Percentiles rank a stretch among this genome's conserved stretches.
Conservation (phyloP, 2,113 vertebrate species). For the Oenanthe oenanthe region DNA sequence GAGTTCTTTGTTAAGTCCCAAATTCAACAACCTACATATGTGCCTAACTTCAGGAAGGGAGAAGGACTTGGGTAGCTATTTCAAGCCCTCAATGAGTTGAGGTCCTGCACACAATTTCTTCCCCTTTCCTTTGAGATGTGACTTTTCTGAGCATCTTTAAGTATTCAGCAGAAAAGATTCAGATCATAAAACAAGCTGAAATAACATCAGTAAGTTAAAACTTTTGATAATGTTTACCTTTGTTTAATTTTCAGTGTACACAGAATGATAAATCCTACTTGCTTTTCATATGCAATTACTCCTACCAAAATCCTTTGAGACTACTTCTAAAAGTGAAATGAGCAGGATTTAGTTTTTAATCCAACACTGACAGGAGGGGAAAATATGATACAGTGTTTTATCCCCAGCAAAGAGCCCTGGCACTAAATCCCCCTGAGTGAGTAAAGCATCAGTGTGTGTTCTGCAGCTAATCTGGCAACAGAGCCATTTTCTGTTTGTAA, state of each 20-base stretch:
- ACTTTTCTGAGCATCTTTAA: not conserved
- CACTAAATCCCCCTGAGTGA: not conserved
- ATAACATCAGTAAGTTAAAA: not conserved
- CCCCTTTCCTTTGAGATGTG: not conserved
- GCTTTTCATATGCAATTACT: conserved; percentile 22
- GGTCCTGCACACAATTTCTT: not conserved
- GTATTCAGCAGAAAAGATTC: not conserved
- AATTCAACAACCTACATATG: not conserved
- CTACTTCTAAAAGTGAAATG: conserved; percentile 24
- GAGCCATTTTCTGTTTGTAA: not conserved
- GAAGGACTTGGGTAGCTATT: not conserved
- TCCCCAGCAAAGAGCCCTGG: conserved; percentile 1
- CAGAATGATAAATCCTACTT: conserved; percentile 3
- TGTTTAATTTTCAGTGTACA: conserved; percentile 19
- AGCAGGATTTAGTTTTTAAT: conserved; percentile 44
- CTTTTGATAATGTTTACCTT: not conserved
- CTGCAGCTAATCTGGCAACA: conserved; percentile 19
- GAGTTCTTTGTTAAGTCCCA: not conserved
- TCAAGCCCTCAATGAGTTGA: not conserved
- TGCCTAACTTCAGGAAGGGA: not conserved
- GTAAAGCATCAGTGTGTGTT: not conserved
- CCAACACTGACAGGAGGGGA: not conserved
- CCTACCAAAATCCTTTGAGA: conserved; percentile 9
- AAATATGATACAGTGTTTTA: conserved; percentile 11
- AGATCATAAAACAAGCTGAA: not conserved